Base-by-base conservation (phyloP, 2,797 vertebrate genomes). In the Pangasius djambal region DNA sequence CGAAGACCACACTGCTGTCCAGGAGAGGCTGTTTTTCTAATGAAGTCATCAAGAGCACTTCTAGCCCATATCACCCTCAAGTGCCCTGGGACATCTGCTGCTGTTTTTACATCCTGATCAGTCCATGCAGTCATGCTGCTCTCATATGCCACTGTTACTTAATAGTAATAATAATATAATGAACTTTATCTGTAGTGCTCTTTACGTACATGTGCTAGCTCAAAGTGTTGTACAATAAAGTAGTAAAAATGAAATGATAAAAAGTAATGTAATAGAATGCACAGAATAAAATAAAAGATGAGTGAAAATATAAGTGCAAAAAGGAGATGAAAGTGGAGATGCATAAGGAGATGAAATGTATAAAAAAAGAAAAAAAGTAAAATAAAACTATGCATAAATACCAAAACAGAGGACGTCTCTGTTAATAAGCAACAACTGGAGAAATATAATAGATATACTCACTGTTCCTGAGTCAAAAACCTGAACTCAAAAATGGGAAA, bases 11-110 rank as follows among this genome's bases (percentile, higher is more conserved):
- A 52, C 31, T 84, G 77, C 82, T 89, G 61, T 89, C 63, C 34
- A 31, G 25, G 70, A 89, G 69, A 78, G 75, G 44, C 89, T 84
- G 87, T 55, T 89, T 84, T 87, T 65, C 22, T 77, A 90, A 91
- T 90, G 48, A 90, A 90, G 85, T 87, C 86, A 90, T 91, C 91
- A 91, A 86, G 78, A 69, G 75, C 74, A 89, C 72, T 83, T 92
- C 75, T 69, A 86, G 74, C 65, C 44, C 70, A 83, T 72, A 50
- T 88, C 55, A 61, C 86, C 75, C 83, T 74, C 31, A 67, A 89
- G 77, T 84, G 72, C 65, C 89, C 44, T 13, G 2, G 59, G 75
- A 86, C 88, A 89, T 88, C 91, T 88, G 86, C 74, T 88, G 89
- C 75, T 82, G 74, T 86, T 87, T 88, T 89, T 81, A 78, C 31